These are phyloP conservation scores for Pissodes strobi DNA, from an alignment of 1,140 invertebrate species.

Conservation along the genomic window DNA sequence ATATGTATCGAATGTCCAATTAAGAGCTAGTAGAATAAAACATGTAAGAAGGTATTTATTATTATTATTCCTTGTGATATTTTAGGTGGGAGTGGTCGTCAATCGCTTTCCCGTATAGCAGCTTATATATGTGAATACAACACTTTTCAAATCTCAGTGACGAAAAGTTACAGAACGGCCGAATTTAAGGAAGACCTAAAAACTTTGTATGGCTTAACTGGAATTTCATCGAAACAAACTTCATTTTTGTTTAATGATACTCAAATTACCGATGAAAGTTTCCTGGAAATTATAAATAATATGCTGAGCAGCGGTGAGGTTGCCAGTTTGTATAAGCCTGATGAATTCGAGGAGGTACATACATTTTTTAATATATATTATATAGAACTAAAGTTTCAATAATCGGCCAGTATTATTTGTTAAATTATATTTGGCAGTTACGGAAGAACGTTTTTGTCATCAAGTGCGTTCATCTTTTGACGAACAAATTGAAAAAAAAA, in stretches of 20 bases:
- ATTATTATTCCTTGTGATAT: too few relatives aligned
- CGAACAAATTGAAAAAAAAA: too few relatives aligned
- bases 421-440: too few relatives aligned
- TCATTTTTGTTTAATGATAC: slow-evolving; percentile 84
- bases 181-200: slow-evolving; percentile 87
- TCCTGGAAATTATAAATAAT: slow-evolving; percentile 87
- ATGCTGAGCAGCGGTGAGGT: slow-evolving; percentile 84
- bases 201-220: slow-evolving; percentile 70
- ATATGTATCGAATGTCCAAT: too few relatives aligned
- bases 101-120: slow-evolving; percentile 74
- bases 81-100: slow-evolving; percentile 80
- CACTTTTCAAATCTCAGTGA: slow-evolving; percentile 78
- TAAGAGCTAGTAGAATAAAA: too few relatives aligned
- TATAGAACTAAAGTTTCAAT: neutral
- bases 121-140: slow-evolving; percentile 78
- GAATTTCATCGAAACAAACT: slow-evolving; percentile 74
- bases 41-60: too few relatives aligned
- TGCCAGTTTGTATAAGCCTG: slow-evolving; percentile 79
- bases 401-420: too few relatives aligned
- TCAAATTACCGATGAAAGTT: slow-evolving; percentile 78
- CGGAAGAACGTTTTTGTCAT: too few relatives aligned
- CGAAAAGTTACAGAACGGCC: slow-evolving; percentile 71
- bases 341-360: slow-evolving; percentile 84
- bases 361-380: slow-evolving; percentile 56
- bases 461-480: too few relatives aligned